A percentile compares a stretch with the other conserved stretches of the same genome.
Conservation (phyloP, 2,797 vertebrate genomes). For the Oryzias dopingdopingensis region DNA sequence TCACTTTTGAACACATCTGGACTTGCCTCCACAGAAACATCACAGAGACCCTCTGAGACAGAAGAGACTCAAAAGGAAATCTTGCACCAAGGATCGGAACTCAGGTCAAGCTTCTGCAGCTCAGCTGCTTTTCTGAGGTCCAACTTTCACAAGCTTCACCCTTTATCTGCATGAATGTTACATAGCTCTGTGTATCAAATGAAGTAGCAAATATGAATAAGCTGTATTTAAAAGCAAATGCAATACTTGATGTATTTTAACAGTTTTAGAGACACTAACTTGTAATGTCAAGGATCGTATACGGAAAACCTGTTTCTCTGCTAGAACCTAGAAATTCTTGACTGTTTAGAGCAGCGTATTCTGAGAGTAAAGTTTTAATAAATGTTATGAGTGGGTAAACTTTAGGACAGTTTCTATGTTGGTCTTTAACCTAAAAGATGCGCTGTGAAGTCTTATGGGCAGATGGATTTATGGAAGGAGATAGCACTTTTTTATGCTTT, state of each 20-base stretch:
- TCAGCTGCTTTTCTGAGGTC: too few species aligned
- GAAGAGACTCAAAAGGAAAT: too few species aligned
- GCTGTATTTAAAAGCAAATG: constrained; percentile 75
- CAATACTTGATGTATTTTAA: not conserved
- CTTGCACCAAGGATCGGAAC: too few species aligned
- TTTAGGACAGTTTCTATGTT: constrained; percentile 35
- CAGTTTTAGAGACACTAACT: constrained; percentile 49
- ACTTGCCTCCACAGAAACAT: too few species aligned
- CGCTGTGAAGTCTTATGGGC: constrained; percentile 56
- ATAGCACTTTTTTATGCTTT: constrained; percentile 70
- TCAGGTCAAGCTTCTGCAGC: too few species aligned
- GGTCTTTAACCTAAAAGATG: constrained; percentile 36
- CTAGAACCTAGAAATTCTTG: constrained; percentile 36
- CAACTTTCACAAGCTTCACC: not conserved
- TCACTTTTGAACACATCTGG: not conserved
- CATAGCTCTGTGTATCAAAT: constrained; percentile 69
- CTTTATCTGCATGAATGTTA: constrained; percentile 50
- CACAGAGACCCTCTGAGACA: too few species aligned
- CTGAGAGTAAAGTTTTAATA: constrained; percentile 11
- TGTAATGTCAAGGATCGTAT: constrained; percentile 34
- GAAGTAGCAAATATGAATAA: constrained; percentile 79
- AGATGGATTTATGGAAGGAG: constrained; percentile 67
- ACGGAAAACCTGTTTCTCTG: constrained; percentile 27
- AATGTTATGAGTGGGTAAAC: constrained; percentile 21
- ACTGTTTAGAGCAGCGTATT: constrained; percentile 31